Conservation (phyloP, 2,113 vertebrate species). For the Rhipidura dahli region DNA sequence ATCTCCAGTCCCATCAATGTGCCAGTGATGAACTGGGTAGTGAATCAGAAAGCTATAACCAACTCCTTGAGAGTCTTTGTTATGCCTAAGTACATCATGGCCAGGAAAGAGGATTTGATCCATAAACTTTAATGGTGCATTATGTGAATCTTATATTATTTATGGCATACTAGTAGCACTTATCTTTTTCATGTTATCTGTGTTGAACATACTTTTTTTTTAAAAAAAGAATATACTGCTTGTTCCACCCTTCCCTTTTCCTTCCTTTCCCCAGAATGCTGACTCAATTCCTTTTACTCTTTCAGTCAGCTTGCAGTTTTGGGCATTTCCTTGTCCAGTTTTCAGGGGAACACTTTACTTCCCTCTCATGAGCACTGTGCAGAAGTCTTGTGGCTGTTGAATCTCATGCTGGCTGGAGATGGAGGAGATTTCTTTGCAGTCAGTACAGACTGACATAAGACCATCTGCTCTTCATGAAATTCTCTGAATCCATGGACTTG, state of each 20-base stretch:
- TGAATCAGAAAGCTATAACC: neutral
- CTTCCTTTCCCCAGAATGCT: constrained; percentile 36
- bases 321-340: constrained; percentile 16
- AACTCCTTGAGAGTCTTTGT: neutral
- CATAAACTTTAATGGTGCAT: constrained; percentile 2
- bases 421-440: neutral
- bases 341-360: neutral
- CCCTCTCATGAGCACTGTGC: neutral
- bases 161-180: neutral
- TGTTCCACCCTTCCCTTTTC: constrained; percentile 14
- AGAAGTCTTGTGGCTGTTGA: neutral
- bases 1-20: neutral
- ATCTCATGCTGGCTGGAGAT: neutral
- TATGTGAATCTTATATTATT: neutral
- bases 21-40: neutral
- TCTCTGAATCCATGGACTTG: neutral
- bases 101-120: neutral
- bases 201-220: neutral
- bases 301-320: constrained; percentile 32
- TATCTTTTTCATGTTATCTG: neutral
- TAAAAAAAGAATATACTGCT: neutral
- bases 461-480: neutral
- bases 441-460: neutral
- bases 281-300: constrained; percentile 52
- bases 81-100: neutral